Base-by-base conservation (phyloP, 1,140 invertebrate species). In the Pentalonia nigronervosa region DNA sequence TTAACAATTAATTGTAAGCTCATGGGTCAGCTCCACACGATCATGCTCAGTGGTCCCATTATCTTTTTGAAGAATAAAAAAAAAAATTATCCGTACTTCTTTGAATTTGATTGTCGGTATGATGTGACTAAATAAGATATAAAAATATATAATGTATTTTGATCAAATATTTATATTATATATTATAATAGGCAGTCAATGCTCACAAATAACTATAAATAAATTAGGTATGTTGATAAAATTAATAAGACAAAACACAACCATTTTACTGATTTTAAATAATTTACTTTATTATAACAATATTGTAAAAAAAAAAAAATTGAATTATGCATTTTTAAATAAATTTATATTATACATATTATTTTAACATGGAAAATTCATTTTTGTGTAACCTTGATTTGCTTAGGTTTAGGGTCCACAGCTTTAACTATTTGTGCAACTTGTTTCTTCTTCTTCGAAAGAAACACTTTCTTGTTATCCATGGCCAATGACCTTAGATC, bases 401-500 rank as follows among this genome's bases (percentile, higher is more conserved):
- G 45, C 45, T 93, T 93, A 17, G 91, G 91, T 84, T 93, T 93
- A 30, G n/a, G 81, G 14, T 48, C 45, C 14, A 81, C 21, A 7
- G 91, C 20, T 92, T 50, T 21, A 56, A 93, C 91, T 36, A 50
- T 93, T 86, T 93, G 91, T 8, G 67, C 81, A 41, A 93, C 36
- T 93, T 94, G 23, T 25, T 94, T 84, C 25, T 95, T 94, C 93
- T 95, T 96, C 30, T 95, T 95, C 7, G 94, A 94, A 23, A 95
- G 94, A 41, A 94, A 91, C n/a, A 95, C 94, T 94, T 96, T 95
- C 93, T 95, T 96, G 60, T 95, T 95, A 84, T 96, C 95, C 8
- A 95, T 94, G 6, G 96, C 96, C 94, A 95, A 95, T 25, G 96
- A 95, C 93, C 96, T 95, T 23, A 97, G 95, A 94, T 97, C 96